Conservation (phyloP, 2,113 vertebrate species). For the Puma concolor region DNA sequence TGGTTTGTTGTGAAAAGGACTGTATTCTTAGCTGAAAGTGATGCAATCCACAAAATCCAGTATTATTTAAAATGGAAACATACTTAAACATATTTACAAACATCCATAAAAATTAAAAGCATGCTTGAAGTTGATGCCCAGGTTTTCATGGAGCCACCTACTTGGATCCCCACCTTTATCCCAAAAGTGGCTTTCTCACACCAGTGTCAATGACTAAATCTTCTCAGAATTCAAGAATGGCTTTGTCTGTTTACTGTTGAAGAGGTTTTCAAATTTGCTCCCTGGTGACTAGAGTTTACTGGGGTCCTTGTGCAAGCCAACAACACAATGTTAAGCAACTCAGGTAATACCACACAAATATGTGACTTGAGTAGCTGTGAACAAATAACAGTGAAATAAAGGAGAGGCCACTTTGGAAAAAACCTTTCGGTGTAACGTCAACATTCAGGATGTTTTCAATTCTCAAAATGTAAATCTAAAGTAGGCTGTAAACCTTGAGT, state of each 20-base stretch:
- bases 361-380: neutral
- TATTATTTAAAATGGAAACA: neutral
- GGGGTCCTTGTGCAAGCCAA: neutral
- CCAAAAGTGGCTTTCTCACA: neutral
- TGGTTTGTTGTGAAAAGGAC: slow-evolving; percentile 16
- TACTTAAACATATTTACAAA: neutral
- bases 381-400: neutral
- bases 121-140: neutral
- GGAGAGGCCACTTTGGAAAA: neutral
- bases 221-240: neutral
- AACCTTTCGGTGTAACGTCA: neutral
- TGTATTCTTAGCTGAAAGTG: neutral
- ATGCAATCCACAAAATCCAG: neutral
- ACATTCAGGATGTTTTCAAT: neutral
- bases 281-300: neutral
- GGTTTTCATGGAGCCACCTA: neutral
- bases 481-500: neutral
- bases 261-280: neutral
- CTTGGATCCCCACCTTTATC: neutral
- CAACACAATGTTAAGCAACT: neutral
- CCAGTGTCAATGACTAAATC: neutral
- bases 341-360: neutral
- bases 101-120: accelerated
- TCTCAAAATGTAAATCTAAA: neutral
- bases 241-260: neutral